Conservation (phyloP, 2,113 vertebrate genomes). For the Entelurus aequoreus region DNA sequence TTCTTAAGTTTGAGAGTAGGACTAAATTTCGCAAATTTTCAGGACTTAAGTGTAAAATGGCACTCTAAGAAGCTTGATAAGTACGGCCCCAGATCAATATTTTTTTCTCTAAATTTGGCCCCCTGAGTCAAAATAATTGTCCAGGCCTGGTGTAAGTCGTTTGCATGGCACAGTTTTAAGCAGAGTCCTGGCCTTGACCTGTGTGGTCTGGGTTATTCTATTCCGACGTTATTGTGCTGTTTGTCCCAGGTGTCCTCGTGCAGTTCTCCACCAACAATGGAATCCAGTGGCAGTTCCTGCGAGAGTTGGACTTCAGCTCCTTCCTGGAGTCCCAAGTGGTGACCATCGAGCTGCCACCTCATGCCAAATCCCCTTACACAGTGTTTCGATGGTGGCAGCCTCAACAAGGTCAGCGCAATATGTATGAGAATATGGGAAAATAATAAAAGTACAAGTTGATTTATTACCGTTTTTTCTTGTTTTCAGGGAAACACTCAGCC, state of each 20-base stretch:
- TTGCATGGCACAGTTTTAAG: not conserved
- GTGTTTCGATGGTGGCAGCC: slow-evolving; percentile 98
- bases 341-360: slow-evolving; percentile 86
- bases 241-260: slow-evolving; percentile 81
- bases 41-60: no score
- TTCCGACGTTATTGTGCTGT: not conserved
- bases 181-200: not conserved
- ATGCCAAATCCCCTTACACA: slow-evolving; percentile 86
- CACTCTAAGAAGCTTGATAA: no score
- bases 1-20: no score
- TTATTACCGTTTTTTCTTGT: not conserved
- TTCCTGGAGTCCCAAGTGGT: slow-evolving; percentile 93
- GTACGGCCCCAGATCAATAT: no score
- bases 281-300: slow-evolving; percentile 86
- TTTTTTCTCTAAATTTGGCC: no score
- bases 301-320: slow-evolving; percentile 90
- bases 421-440: not conserved
- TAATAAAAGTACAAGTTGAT: not conserved
- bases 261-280: slow-evolving; percentile 95
- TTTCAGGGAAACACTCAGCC: slow-evolving; percentile 86
- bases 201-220: not conserved
- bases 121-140: no score
- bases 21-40: no score
- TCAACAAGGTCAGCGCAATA: slow-evolving; percentile 77
- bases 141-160: no score